These are phyloP conservation scores for Agrochola circellaris DNA, from an alignment of 2,888 invertebrate species.

Conservation along the genomic window DNA sequence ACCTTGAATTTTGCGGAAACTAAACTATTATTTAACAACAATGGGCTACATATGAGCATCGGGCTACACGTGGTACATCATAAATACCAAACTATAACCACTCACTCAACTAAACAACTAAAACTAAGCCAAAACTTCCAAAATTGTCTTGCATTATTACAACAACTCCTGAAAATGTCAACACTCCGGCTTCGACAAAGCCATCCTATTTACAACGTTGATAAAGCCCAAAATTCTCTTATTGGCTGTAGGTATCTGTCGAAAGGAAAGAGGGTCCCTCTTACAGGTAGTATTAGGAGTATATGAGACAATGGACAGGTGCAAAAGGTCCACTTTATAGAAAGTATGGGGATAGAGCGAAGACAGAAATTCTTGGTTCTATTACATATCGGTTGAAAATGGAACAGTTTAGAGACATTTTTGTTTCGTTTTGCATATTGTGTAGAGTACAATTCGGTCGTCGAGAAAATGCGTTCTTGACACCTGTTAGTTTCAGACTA, in stretches of 20 bases:
- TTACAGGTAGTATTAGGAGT: conserved; percentile 41
- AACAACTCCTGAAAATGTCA: conserved; percentile 52
- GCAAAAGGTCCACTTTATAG: conserved; percentile 43
- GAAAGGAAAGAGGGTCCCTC: conserved; percentile 48
- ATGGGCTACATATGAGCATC: not conserved
- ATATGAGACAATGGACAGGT: conserved; percentile 35
- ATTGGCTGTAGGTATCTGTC: conserved; percentile 59
- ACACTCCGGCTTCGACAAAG: conserved; percentile 43
- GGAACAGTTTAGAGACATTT: not conserved
- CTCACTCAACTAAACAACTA: not conserved
- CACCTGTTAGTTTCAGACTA: not conserved
- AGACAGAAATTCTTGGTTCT: not conserved
- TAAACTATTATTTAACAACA: not conserved
- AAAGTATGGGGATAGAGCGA: not conserved
- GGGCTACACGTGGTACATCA: not conserved
- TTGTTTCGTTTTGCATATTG: not conserved
- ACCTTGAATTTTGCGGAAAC: not conserved
- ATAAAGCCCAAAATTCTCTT: conserved; percentile 63
- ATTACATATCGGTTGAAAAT: not conserved
- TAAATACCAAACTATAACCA: not conserved
- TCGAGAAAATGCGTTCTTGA: not conserved
- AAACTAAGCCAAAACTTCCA: not conserved
- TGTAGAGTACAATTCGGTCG: not conserved
- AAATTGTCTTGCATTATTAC: conserved; percentile 39
- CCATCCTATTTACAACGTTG: conserved; percentile 64